phyloP scores from a whole-genome alignment of 2,797 vertebrate genomes.

The Brachymystax lenok region DNA sequence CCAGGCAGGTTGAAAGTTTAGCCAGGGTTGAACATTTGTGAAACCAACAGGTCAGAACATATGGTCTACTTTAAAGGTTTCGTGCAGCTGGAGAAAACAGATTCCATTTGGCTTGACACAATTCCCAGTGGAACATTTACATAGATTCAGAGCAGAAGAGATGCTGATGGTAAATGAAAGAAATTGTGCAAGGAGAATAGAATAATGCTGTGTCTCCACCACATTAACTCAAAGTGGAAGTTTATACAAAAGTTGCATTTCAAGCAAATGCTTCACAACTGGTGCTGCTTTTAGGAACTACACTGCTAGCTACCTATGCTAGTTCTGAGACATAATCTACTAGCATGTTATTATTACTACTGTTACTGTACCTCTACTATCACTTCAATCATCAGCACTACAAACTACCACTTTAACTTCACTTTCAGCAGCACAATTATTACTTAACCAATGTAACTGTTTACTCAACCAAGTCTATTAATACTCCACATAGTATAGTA shows the following conservation, averaged over 20 bases:
- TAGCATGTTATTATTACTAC: not conserved
- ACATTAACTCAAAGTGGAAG: constrained; percentile 16
- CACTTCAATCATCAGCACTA: not conserved
- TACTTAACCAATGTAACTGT: not conserved
- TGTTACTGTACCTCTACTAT: not conserved
- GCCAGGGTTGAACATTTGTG: constrained; percentile 76
- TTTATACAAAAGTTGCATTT: constrained; percentile 33
- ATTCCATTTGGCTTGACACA: constrained; percentile 61
- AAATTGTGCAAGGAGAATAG: constrained; percentile 32
- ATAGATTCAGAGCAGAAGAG: constrained; percentile 49
- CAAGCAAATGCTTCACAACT: not conserved
- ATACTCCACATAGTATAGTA: no score
- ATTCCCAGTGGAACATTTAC: constrained; percentile 61
- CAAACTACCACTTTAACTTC: not conserved
- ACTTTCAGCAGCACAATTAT: not conserved
- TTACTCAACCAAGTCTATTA: not conserved
- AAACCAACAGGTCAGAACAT: constrained; percentile 74
- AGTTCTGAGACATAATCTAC: no score
- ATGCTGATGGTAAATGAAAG: constrained; percentile 49
- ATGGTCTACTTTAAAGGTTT: constrained; percentile 69
- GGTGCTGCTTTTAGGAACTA: not conserved
- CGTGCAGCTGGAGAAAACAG: constrained; percentile 72
- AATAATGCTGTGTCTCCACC: not conserved
- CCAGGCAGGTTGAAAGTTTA: constrained; percentile 70
- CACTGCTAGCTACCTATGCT: no score